Percentiles rank a stretch among this genome's conserved stretches.
Conservation (phyloP, 2,797 vertebrate species). For the Characodon lateralis region DNA sequence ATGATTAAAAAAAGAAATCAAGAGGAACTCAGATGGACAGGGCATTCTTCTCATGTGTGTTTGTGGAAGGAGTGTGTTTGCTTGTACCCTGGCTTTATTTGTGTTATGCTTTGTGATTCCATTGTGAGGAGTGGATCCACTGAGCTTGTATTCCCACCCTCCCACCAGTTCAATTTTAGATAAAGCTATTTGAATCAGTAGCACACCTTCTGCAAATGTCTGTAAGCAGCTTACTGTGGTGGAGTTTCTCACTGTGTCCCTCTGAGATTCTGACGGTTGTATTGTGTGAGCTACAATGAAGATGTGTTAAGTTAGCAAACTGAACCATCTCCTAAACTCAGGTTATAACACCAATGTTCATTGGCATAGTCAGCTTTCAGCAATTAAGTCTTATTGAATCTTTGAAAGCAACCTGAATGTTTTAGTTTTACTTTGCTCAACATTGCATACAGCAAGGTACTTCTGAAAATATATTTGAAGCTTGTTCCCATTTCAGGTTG, state of each 20-base stretch:
- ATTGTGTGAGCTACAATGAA: constrained; percentile 67
- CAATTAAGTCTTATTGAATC: constrained; percentile 20
- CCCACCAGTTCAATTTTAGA: constrained; percentile 58
- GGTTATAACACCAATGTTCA: constrained; percentile 63
- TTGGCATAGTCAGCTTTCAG: constrained; percentile 20
- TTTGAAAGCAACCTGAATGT: constrained; percentile 3
- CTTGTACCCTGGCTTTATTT: constrained; percentile 73
- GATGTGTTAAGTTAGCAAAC: constrained; percentile 49
- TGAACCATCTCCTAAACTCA: constrained; percentile 48
- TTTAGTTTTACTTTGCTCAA: neutral
- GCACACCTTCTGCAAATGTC: constrained; percentile 57
- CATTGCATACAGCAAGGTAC: neutral
- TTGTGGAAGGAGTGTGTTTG: constrained; percentile 49
- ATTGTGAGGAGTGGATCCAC: constrained; percentile 68
- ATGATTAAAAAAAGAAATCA: constrained; percentile 52
- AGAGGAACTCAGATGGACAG: constrained; percentile 53
- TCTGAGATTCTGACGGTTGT: constrained; percentile 58
- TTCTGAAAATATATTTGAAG: neutral
- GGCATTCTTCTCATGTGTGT: constrained; percentile 41
- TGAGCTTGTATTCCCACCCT: constrained; percentile 66
- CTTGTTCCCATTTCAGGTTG: neutral
- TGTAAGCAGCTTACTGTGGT: constrained; percentile 64
- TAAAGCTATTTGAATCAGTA: constrained; percentile 75
- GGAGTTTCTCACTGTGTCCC: constrained; percentile 54
- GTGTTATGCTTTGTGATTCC: constrained; percentile 74